Percentiles rank a stretch among this genome's conserved stretches.
Evolutionary conservation across 2,888 invertebrate genomes (phyloP).

Genomic region (Thelaira solivaga): DNA sequence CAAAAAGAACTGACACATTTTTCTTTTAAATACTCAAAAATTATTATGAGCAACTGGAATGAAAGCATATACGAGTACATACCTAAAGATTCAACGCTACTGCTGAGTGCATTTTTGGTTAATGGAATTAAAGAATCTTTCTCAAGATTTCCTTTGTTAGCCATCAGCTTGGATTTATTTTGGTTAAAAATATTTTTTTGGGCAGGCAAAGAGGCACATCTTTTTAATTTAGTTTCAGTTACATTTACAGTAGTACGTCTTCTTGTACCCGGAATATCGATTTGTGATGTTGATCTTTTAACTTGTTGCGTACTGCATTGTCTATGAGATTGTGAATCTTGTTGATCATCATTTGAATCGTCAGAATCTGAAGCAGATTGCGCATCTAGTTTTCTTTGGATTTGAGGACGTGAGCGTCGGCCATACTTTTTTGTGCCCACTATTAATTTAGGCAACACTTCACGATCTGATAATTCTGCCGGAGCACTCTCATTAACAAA

Average conservation of each 20-base stretch:
- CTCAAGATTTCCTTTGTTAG: conserved; percentile 62
- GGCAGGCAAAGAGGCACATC: conserved; percentile 80
- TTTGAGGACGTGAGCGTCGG: conserved; percentile 82
- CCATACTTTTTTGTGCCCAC: conserved; percentile 88
- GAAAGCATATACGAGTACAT: conserved; percentile 65
- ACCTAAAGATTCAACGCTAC: conserved; percentile 77
- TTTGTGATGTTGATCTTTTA: conserved; percentile 80
- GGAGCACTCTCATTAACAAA: conserved; percentile 73
- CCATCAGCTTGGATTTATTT: conserved; percentile 56
- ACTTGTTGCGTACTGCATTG: conserved; percentile 71
- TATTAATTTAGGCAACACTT: conserved; percentile 85
- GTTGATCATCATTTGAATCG: conserved; percentile 71
- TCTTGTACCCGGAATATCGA: conserved; percentile 78
- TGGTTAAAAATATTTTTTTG: conserved; percentile 65
- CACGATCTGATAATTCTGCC: conserved; percentile 82
- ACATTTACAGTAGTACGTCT: conserved; percentile 69
- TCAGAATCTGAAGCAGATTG: conserved; percentile 76
- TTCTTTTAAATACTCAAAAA: too few species aligned
- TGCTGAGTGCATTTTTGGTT: conserved; percentile 69
- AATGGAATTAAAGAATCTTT: conserved; percentile 54
- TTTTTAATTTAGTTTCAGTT: conserved; percentile 78
- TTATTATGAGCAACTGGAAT: too few species aligned
- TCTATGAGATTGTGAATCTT: conserved; percentile 69
- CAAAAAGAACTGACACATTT: too few species aligned
- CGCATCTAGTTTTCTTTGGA: conserved; percentile 71